Percentiles rank a stretch among this genome's conserved stretches.
Conservation (phyloP, 2,113 vertebrate species). For the Emydocephalus ijimae region DNA sequence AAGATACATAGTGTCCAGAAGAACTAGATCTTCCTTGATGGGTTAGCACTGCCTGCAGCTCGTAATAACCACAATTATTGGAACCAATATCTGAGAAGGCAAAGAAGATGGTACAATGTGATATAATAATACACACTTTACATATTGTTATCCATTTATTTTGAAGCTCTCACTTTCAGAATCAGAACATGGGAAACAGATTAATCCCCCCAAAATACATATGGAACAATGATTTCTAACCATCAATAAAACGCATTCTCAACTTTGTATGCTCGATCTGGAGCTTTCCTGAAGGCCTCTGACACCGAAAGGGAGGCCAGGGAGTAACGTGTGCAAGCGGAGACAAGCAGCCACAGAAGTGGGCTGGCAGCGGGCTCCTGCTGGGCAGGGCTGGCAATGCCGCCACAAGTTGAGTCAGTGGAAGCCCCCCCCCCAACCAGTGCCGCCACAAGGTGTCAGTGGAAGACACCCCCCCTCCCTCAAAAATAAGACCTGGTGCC, state of each 20-base stretch:
- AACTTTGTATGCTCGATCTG: not conserved
- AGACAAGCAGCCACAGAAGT: too few relatives aligned
- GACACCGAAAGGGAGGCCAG: too few relatives aligned
- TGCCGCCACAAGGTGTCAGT: too few relatives aligned
- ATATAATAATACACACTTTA: not conserved
- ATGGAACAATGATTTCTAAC: not conserved
- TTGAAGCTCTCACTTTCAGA: not conserved
- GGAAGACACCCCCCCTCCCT: too few relatives aligned
- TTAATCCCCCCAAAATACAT: not conserved
- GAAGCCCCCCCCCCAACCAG: too few relatives aligned
- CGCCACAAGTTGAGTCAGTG: too few relatives aligned
- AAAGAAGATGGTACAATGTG: not conserved
- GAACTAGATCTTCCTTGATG: conserved; percentile 98
- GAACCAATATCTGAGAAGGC: conserved; percentile 84
- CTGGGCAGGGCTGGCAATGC: too few relatives aligned
- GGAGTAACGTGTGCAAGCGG: too few relatives aligned
- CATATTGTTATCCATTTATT: not conserved
- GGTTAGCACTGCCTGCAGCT: conserved; percentile 95
- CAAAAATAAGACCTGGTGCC: too few relatives aligned
- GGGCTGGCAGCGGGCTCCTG: too few relatives aligned
- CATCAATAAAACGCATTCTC: not conserved
- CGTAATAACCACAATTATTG: conserved; percentile 96
- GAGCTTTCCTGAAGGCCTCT: not conserved
- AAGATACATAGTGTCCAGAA: conserved; percentile 95
- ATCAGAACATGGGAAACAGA: not conserved